Evolutionary conservation across 2,888 invertebrate species (phyloP), one percentile per base, ranked within the genome.

Genomic region (Heliconius aoede): DNA sequence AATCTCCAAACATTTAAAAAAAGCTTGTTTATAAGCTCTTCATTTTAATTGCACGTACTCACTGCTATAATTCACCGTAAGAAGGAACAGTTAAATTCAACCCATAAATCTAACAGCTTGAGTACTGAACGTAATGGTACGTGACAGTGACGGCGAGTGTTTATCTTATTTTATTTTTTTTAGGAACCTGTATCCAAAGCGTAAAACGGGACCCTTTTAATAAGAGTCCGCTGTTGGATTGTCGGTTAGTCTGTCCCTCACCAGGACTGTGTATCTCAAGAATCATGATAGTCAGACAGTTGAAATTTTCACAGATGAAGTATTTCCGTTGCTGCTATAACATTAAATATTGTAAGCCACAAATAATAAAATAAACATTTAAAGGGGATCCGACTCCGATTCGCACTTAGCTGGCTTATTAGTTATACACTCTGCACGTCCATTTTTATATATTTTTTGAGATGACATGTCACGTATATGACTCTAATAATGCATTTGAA

Each of bases 31-130:
- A 68, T 68, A 68, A 68, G 68, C 26, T 68, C 11, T 51, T 26
- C 46, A 73, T 36, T 74, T 67, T 73, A 77, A 77, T 77, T 36
- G 69, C 13, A 3, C 51, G 60, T 61, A 78, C 73, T 78, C 64
- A 76, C 73, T 75, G 55, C 67, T 55, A 65, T 73, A 77, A 79
- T 69, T 80, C 73, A 79, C 72, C 77, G 73, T 76, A 75, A 68
- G 73, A 73, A 72, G 75, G 73, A 73, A 68, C 77, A 77, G 71
- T 79, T 77, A 78, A 81, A 78, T 67, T 78, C 68, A 74, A 72
- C 46, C 74, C 72, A 79, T 82, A 82, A 81, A 82, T 78, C 76
- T 78, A 78, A 73, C 74, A 67, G 67, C 76, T 65, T 73, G 71
- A 78, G 78, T 76, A 80, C 69, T 78, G 78, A 74, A 73, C 55